These are phyloP conservation scores for Eonycteris spelaea DNA, from an alignment of 2,113 vertebrate species.

Conservation along the genomic window DNA sequence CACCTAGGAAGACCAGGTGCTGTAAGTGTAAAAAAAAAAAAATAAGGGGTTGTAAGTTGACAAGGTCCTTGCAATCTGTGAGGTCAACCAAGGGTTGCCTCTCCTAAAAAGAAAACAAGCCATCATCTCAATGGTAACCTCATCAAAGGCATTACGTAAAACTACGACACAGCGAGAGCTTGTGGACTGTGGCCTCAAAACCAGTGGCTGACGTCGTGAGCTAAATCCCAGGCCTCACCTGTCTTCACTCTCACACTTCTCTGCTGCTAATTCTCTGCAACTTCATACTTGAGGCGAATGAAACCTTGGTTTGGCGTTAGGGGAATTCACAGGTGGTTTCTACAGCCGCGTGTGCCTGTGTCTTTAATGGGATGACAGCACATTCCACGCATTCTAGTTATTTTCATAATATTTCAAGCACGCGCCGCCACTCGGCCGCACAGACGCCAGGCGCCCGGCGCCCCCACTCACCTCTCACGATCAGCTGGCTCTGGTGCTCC, in stretches of 20 bases:
- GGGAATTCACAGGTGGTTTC: neutral
- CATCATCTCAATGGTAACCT: neutral
- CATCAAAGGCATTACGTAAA: neutral
- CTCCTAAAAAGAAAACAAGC: neutral
- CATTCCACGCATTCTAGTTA: neutral
- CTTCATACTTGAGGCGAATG: neutral
- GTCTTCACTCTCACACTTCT: neutral
- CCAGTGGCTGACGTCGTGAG: neutral
- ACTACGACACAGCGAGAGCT: neutral
- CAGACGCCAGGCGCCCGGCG: neutral
- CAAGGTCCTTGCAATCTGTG: too few species aligned
- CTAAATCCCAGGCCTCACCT: rapidly evolving
- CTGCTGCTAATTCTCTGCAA: neutral
- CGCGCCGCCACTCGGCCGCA: rapidly evolving
- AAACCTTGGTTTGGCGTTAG: neutral
- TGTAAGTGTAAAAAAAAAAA: too few species aligned
- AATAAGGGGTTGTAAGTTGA: too few species aligned
- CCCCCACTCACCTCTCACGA: constrained; percentile 91
- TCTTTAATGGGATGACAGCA: neutral
- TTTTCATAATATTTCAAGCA: neutral
- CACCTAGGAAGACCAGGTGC: too few species aligned
- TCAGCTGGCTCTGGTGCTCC: constrained; percentile 97
- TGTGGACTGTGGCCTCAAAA: neutral
- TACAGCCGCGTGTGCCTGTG: neutral
- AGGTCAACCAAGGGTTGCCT: too few species aligned